Evolutionary conservation across 2,888 invertebrate genomes (phyloP).

Genomic region (Spilosoma lubricipeda): DNA sequence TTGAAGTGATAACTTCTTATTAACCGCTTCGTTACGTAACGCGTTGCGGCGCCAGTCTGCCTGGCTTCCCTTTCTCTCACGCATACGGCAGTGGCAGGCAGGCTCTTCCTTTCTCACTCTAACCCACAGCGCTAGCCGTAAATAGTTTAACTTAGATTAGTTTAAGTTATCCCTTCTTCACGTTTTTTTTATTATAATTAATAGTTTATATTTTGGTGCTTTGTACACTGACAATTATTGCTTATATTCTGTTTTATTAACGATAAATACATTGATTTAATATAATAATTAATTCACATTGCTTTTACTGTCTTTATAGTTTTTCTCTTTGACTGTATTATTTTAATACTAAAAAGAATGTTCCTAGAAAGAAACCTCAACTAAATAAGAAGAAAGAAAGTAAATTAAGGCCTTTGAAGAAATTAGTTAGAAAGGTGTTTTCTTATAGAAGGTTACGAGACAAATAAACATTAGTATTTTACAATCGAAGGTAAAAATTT

Average conservation of each 20-base stretch:
- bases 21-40: too few species aligned
- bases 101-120: too few species aligned
- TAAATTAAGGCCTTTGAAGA: background rate
- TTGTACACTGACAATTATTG: background rate
- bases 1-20: background rate
- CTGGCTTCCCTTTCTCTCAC: too few species aligned
- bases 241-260: background rate
- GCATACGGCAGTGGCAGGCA: too few species aligned
- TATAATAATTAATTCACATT: background rate
- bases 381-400: background rate
- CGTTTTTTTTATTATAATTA: background rate
- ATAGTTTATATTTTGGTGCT: background rate
- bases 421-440: background rate
- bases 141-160: too few species aligned
- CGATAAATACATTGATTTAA: background rate
- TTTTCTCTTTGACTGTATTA: background rate
- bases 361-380: too few species aligned
- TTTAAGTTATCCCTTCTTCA: too few species aligned
- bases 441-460: background rate
- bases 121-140: too few species aligned
- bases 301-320: background rate
- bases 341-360: background rate
- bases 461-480: background rate
- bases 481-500: background rate
- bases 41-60: too few species aligned